These are phyloP conservation scores for Heterodera carotae DNA, from an alignment of 1,140 invertebrate genomes.

Conservation along the genomic window DNA sequence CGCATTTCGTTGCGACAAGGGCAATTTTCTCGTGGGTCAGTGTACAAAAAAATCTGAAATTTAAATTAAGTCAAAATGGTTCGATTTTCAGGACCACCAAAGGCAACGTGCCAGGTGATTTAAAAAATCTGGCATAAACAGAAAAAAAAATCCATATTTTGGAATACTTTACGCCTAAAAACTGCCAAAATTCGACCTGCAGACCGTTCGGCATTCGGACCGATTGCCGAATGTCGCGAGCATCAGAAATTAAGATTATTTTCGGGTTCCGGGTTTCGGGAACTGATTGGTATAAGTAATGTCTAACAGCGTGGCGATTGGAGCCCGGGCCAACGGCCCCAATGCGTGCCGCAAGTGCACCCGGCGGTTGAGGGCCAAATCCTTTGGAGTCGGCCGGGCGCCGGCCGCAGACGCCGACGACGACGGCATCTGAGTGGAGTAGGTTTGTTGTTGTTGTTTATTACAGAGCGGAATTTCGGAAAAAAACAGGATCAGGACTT, in stretches of 20 bases:
- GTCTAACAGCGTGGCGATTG: slow-evolving; percentile 42
- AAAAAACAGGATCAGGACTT: no score
- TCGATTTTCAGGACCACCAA: slow-evolving; percentile 51
- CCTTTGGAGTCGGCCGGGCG: slow-evolving; percentile 38
- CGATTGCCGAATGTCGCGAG: no score
- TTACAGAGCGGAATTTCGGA: neutral
- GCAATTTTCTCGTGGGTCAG: slow-evolving; percentile 47
- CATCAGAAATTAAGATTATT: no score
- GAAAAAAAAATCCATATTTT: no score
- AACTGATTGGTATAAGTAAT: no score
- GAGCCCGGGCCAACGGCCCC: slow-evolving; percentile 49
- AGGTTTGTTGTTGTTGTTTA: neutral
- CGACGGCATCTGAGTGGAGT: neutral
- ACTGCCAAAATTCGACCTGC: no score
- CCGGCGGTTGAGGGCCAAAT: slow-evolving; percentile 54
- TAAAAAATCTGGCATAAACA: neutral
- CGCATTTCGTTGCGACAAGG: slow-evolving; percentile 89
- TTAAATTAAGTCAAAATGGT: neutral
- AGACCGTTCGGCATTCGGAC: no score
- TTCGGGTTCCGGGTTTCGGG: no score
- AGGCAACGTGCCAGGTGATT: slow-evolving; percentile 47
- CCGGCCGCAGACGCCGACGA: neutral
- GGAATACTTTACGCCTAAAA: no score
- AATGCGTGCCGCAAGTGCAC: slow-evolving; percentile 53
- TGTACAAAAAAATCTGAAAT: no score